Evolutionary conservation across 2,113 vertebrate species (phyloP), one percentile per base, ranked within the genome.

Genomic region (Malurus cyaneus): DNA sequence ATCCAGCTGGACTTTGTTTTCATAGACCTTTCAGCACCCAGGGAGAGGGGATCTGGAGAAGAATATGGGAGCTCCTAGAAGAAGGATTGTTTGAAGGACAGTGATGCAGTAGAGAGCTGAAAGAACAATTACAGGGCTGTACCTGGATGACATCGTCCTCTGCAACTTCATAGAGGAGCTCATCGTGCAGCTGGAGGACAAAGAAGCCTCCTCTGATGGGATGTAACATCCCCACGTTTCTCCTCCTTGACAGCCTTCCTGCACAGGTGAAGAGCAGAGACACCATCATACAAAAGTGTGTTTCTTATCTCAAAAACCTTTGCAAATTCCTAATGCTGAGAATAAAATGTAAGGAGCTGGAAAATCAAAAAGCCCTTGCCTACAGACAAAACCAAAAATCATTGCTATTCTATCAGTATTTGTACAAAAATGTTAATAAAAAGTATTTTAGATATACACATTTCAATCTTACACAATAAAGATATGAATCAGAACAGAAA

Each of bases 101-200:
- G 1, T 8, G n/a, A 61, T 1, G 3, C 11, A 56, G 32, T 2
- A 80, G 17, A 36, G 2, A 59, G 81, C 62, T 94, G 69, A 46
- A 54, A 89, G 76, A 79, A 32, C 28, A 65, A 28, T 13, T 15
- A 47, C 56, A 66, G 0, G 0, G 46, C 80, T n/a, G 12, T 98
- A 99, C 99, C 99, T 99, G 99, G 66, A 99, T 98, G 80, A 98
- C 84, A 80, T 99, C 98, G 2, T 99, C 98, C 61, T 99, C 98
- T 47, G 98, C 97, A 76, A 98, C 98, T 97, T 99, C 99, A 67
- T 99, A 99, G 74, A 99, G 98, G 53, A 99, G 99, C 94, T 99
- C 99, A 82, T 99, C 99, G 2, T 99, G 99, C 82, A 99, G 98
- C 24, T 99, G 99, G 61, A 99, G 98, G 66, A 99, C 92, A 26